Base-by-base conservation (phyloP, 2,888 invertebrate genomes). In the Hermodice carunculata region DNA sequence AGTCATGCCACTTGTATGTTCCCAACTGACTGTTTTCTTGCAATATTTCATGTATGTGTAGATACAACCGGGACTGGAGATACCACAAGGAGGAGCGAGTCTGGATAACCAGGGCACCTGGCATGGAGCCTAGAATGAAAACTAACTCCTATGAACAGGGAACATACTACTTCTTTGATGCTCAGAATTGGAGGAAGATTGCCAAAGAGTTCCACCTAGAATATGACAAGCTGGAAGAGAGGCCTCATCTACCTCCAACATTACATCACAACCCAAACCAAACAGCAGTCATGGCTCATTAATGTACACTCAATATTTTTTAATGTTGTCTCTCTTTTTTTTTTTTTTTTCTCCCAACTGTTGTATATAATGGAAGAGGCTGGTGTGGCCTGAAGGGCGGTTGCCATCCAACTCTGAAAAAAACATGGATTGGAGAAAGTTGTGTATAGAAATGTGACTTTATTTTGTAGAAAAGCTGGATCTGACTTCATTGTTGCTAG, bases 81-180 rank as follows among this genome's bases (percentile, higher is more conserved):
- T 99, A 96, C 90, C 98, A 99, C 88, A 98, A 93, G 77, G 96
- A 97, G 86, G 98, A 99, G 87, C 94, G 96, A 87, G 95, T 98
- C 83, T 98, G 98, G 98, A 96, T 98, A 87, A 98, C 97, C 81
- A 93, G 97, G 88, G 96, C 96, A 82, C 96, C 96, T 76, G 96
- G 96, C 79, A 92, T 96, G 90, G 92, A 94, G 78, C 93, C 95
- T 84, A 91, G 94, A 79, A 96, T 98, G 87, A 98, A 98, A 88
- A 97, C 96, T 75, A 91, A 92, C 81, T 94, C 94, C 78, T 98
- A 96, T 88, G 98, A 99, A 89, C 91, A 97, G 85, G 98, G 98
- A 89, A 98, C 97, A 82, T 99, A 99, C 89, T 98, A 96, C 89
- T 97, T 97, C 89, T 99, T 99, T 87, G 99, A 99, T 89, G 96